Percentiles rank a stretch among this genome's conserved stretches.
phyloP scores from a whole-genome alignment of 2,888 invertebrate species.

The Germaria angustata region DNA sequence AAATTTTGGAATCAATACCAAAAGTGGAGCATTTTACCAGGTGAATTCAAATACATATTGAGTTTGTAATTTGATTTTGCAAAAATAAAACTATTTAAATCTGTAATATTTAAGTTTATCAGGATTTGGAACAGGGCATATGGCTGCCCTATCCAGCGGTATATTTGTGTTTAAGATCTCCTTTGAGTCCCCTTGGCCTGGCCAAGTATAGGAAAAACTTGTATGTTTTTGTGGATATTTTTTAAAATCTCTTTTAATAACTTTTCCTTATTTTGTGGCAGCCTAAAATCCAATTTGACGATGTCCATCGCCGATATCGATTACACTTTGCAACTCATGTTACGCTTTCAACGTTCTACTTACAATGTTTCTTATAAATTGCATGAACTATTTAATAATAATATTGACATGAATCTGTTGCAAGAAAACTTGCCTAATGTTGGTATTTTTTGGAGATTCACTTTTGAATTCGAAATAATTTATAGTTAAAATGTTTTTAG shows the following conservation, averaged over 20 bases:
- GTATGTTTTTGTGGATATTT: not conserved
- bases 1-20: slow-evolving; percentile 43
- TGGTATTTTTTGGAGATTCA: not conserved
- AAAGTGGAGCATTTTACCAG: not conserved
- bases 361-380: not conserved
- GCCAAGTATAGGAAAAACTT: not conserved
- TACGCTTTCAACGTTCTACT: slow-evolving; percentile 39
- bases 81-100: no score
- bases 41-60: not conserved
- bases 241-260: no score
- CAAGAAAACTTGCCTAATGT: not conserved
- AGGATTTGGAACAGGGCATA: slow-evolving; percentile 7
- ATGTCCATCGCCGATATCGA: slow-evolving; percentile 3
- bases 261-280: not conserved
- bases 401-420: slow-evolving; percentile 3
- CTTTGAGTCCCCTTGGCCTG: slow-evolving; percentile 18
- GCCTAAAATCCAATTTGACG: slow-evolving; percentile 24
- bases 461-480: not conserved
- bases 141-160: slow-evolving; percentile 26
- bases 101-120: slow-evolving; percentile 23
- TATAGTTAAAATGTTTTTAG: not conserved
- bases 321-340: not conserved
- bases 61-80: no score
- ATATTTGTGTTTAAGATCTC: slow-evolving; percentile 33
- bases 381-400: not conserved